Evolutionary conservation across 2,888 invertebrate genomes (phyloP).

Genomic region (Ditula angustiorana): DNA sequence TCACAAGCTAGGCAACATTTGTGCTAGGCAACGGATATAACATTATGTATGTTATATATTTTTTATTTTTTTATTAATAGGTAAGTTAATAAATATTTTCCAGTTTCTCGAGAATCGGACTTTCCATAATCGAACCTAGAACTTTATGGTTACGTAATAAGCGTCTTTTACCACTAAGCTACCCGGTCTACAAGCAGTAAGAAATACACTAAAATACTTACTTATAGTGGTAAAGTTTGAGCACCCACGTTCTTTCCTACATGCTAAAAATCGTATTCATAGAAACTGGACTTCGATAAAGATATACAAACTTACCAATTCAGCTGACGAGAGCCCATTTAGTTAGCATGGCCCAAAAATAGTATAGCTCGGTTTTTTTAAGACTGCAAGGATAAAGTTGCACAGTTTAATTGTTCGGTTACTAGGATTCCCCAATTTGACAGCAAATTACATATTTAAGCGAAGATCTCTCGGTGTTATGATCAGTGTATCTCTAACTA

Average conservation of each 20-base stretch:
- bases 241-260: not conserved
- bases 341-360: not conserved
- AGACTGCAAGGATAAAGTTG: slow-evolving; percentile 7
- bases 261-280: slow-evolving; percentile 25
- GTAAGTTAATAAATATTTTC: no score
- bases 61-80: no score
- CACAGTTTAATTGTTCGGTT: not conserved
- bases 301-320: slow-evolving; percentile 2
- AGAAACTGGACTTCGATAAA: slow-evolving; percentile 18
- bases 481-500: slow-evolving; percentile 8
- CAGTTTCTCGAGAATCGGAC: no score
- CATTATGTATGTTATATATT: no score
- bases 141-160: no score
- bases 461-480: not conserved
- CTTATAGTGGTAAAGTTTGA: slow-evolving; percentile 4
- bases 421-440: slow-evolving; percentile 15
- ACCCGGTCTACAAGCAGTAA: not conserved
- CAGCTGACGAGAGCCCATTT: not conserved
- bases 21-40: no score
- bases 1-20: no score
- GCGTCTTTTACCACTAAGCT: no score
- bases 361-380: not conserved
- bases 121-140: no score
- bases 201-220: not conserved
- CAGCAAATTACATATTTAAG: slow-evolving; percentile 28